A percentile compares a stretch with the other conserved stretches of the same genome.
Evolutionary conservation across 2,113 vertebrate species (phyloP).

Genomic region (Lepidothrix coronata): DNA sequence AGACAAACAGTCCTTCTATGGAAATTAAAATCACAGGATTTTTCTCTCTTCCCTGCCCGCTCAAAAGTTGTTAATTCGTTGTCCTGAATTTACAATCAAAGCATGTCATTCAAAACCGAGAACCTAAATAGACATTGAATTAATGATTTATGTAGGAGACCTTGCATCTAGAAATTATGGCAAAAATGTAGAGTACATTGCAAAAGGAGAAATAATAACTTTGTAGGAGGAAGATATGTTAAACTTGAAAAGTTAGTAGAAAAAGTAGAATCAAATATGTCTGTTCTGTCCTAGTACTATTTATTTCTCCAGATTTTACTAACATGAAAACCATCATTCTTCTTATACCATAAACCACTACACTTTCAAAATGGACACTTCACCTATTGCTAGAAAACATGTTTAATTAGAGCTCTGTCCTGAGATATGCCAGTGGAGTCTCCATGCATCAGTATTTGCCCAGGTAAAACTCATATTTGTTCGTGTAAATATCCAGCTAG

Average conservation of each 20-base stretch:
- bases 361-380: neutral
- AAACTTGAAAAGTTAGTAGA: neutral
- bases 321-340: neutral
- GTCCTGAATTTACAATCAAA: neutral
- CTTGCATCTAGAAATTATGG: neutral
- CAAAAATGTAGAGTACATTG: neutral
- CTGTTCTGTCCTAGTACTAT: neutral
- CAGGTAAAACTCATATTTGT: slow-evolving; percentile 46
- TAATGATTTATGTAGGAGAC: neutral
- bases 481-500: slow-evolving; percentile 56
- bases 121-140: neutral
- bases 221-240: neutral
- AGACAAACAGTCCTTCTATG: neutral
- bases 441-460: slow-evolving; percentile 25
- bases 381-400: slow-evolving; percentile 17
- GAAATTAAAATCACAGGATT: neutral
- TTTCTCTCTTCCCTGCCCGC: neutral
- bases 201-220: neutral
- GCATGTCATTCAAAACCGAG: neutral
- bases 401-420: neutral
- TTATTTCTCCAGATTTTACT: neutral
- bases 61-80: neutral
- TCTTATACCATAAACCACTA: neutral
- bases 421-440: neutral
- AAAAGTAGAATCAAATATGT: neutral